Conservation (phyloP, 2,113 vertebrate species). For the Ammodytes dubius region DNA sequence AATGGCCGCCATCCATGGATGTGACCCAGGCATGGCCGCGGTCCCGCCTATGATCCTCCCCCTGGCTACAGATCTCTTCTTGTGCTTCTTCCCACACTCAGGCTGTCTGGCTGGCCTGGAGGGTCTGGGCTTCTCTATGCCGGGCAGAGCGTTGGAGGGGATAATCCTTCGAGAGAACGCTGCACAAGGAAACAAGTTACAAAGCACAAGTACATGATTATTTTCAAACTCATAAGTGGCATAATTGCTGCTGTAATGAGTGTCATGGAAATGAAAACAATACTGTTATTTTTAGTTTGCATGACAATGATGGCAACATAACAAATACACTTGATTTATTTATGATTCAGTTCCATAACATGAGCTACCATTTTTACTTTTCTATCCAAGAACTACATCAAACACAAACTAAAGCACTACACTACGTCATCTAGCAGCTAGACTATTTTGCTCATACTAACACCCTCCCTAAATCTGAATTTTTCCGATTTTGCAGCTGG, state of each 20-base stretch:
- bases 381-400: not conserved
- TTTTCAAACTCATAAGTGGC: not conserved
- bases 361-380: not conserved
- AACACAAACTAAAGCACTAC: not conserved
- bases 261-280: too few relatives aligned
- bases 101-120: slow-evolving; percentile 27
- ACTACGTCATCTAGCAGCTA: not conserved
- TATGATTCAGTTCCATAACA: too few relatives aligned
- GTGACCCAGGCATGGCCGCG: slow-evolving; percentile 88
- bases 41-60: slow-evolving; percentile 90
- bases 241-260: too few relatives aligned
- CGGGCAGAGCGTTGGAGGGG: not conserved
- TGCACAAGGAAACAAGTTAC: slow-evolving; percentile 31
- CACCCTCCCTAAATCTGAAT: slow-evolving; percentile 32
- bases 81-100: slow-evolving; percentile 89
- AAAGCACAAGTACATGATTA: not conserved
- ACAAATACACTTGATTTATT: too few relatives aligned
- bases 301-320: too few relatives aligned
- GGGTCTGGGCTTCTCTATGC: not conserved
- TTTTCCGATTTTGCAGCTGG: slow-evolving; percentile 13
- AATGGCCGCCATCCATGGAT: slow-evolving; percentile 95
- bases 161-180: slow-evolving; percentile 39
- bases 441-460: not conserved
- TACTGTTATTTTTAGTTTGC: too few relatives aligned
- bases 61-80: slow-evolving; percentile 82